Percentiles rank a stretch among this genome's conserved stretches.
phyloP scores from a whole-genome alignment of 2,797 vertebrate species.

The Sebastes iracundus region DNA sequence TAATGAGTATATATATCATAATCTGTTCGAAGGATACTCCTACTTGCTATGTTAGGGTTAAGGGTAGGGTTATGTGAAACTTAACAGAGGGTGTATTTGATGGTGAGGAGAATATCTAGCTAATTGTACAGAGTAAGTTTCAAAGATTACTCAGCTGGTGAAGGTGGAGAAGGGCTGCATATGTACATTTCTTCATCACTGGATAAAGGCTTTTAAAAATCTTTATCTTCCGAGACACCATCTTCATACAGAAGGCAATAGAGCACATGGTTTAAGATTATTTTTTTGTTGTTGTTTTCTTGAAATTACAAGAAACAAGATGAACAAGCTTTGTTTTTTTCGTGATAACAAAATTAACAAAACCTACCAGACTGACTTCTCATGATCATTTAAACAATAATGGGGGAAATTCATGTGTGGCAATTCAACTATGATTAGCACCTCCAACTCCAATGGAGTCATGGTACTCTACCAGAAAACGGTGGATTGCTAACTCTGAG shows the following conservation, averaged over 20 bases:
- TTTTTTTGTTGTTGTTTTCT: neutral
- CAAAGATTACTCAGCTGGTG: neutral
- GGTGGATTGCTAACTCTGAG: neutral
- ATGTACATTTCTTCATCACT: constrained; percentile 11
- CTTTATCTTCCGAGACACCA: neutral
- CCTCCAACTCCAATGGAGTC: neutral
- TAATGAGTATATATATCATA: neutral
- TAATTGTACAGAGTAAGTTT: neutral
- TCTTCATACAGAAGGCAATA: constrained; percentile 3
- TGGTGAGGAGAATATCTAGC: constrained; percentile 3
- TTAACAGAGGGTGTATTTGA: constrained; percentile 24
- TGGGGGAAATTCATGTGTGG: neutral
- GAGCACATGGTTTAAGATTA: constrained; percentile 9
- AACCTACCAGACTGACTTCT: constrained; percentile 1
- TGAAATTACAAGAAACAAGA: neutral
- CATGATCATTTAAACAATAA: neutral
- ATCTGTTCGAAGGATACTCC: neutral
- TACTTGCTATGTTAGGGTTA: neutral
- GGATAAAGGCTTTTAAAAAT: neutral
- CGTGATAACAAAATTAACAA: constrained; percentile 3
- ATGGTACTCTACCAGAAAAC: neutral
- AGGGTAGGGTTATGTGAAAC: neutral
- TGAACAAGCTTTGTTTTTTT: constrained; percentile 7
- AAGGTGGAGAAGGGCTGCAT: neutral
- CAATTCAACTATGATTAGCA: neutral